Evolutionary conservation across 30 jellyfish, hydroid and myxozoan genomes (phyloP), one percentile per base, ranked within the genome.

Genomic region (Aurelia aurita complex sp. Pacific): DNA sequence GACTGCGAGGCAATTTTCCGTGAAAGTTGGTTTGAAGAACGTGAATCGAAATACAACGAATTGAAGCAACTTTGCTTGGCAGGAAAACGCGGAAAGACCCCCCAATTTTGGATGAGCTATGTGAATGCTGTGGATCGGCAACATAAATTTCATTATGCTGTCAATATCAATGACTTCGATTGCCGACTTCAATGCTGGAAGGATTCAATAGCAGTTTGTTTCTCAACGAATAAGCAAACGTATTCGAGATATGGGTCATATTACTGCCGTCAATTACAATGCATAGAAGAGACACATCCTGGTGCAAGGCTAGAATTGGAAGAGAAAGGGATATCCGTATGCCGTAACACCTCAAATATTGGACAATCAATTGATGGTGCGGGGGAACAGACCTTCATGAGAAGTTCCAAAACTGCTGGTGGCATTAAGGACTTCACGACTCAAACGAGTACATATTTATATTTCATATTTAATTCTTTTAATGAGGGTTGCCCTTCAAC

Each of bases 301-400:
- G 85, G 85, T 74, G 85, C 85, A 8, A 74, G 23, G 72, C 76
- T 23, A 74, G 51, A 59, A 74, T 34, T 76, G 18, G 11, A 10
- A 36, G 34, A 59, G 9, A 38, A 74, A 34, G 85, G 85, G 19
- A 11, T 74, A 9, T 74, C 85, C 12, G 76, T 74, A 7, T 74
- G 85, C 15, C 85, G 75, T 8, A 74, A 74, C 34, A 50, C 76
- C 6, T 59, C 50, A 12, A 40, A 19, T 34, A 74, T 74, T 50
- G 76, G 85, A 5, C 85, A 74, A 34, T 74, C 85, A 18, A 38
- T 55, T 36, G 85, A 50, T 74, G 85, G 85, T 35, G 85, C 85
- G n/a, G 85, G 85, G 18, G 85, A 36, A 76, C 85, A 74, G 34
- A 74, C 85, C 9, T 74, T 74, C 85, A 74, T 74, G 85, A 17